phyloP scores from a whole-genome alignment of 2,113 vertebrate genomes.

The Lasiurus borealis region DNA sequence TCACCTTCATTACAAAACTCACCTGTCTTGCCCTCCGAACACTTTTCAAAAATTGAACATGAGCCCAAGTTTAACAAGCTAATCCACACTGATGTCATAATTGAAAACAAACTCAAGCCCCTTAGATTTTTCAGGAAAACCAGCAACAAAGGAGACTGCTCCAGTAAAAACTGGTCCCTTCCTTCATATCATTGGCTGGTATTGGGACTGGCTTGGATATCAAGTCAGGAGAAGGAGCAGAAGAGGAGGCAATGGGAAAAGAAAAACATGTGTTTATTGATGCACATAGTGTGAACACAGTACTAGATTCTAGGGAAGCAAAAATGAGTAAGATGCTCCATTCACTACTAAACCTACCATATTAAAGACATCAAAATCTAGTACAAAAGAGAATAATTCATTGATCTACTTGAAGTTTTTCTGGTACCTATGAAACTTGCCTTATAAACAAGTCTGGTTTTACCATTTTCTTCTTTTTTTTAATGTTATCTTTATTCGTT shows the following conservation, averaged over 20 bases:
- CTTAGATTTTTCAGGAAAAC: background rate
- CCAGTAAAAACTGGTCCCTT: background rate
- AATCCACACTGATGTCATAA: background rate
- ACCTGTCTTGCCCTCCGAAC: background rate
- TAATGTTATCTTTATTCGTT: background rate
- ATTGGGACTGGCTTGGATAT: background rate
- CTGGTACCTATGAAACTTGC: conserved; percentile 11
- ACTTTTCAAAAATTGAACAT: background rate
- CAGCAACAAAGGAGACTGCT: background rate
- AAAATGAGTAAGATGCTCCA: background rate
- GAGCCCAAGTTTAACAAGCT: background rate
- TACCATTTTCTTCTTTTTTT: conserved; percentile 4
- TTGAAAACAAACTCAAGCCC: background rate
- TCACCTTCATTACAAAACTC: background rate
- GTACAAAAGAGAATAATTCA: background rate
- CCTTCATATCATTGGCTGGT: background rate
- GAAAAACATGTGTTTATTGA: background rate
- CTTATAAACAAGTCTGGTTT: background rate
- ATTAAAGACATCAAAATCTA: background rate
- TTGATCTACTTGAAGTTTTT: background rate
- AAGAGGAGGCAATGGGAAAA: background rate
- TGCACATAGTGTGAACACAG: background rate
- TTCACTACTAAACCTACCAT: background rate
- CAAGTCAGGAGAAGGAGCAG: background rate
- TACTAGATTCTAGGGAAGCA: background rate